Evolutionary conservation across 2,888 invertebrate genomes (phyloP).

Genomic region (Salpingus planirostris): DNA sequence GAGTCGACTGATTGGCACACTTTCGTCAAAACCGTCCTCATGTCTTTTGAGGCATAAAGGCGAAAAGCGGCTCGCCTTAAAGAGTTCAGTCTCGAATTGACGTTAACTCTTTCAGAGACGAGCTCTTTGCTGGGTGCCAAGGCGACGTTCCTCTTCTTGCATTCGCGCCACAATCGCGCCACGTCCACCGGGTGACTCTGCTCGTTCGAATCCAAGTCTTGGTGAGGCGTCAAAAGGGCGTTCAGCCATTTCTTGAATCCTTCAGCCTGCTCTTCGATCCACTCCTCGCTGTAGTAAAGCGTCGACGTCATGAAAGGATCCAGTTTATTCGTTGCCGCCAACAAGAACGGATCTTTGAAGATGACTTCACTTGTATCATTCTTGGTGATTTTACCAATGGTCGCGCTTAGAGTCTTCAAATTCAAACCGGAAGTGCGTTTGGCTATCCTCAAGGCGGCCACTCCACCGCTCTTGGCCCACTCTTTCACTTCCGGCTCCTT

Average conservation of each 20-base stretch:
- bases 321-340: conserved; percentile 22
- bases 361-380: conserved; percentile 11
- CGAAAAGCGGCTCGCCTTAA: conserved; percentile 51
- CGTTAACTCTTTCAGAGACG: conserved; percentile 59
- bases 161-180: conserved; percentile 66
- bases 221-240: conserved; percentile 64
- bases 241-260: conserved; percentile 75
- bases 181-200: conserved; percentile 57
- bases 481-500: conserved; percentile 7
- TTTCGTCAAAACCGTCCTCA: conserved; percentile 57
- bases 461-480: conserved; percentile 22
- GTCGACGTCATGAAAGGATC: conserved; percentile 45
- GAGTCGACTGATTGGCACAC: conserved; percentile 64
- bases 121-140: conserved; percentile 63
- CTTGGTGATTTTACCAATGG: conserved; percentile 1
- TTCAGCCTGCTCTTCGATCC: conserved; percentile 58
- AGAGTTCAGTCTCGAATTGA: conserved; percentile 54
- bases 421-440: conserved; percentile 21
- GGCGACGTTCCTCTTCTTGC: conserved; percentile 54
- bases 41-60: conserved; percentile 25
- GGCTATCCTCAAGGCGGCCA: conserved; percentile 15
- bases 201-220: conserved; percentile 56
- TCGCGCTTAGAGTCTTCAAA: conserved; percentile 13
- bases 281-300: conserved; percentile 58
- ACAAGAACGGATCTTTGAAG: conserved; percentile 26